Conservation (phyloP, 2,113 vertebrate genomes). For the Sus scrofa region DNA sequence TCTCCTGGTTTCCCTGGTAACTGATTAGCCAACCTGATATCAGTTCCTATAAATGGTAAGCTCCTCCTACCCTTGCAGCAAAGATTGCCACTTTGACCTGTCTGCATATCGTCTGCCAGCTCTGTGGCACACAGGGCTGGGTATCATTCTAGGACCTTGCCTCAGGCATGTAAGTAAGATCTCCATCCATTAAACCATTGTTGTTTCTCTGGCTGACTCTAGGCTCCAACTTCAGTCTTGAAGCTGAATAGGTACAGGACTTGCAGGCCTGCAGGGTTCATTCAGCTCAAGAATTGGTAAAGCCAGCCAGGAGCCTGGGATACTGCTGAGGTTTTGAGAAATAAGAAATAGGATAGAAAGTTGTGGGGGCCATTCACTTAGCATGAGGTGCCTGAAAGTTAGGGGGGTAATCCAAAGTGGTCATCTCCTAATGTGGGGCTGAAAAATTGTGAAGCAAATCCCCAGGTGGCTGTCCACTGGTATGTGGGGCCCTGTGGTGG, state of each 20-base stretch:
- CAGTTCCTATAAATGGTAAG: background rate
- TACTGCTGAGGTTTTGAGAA: background rate
- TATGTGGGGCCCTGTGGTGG: background rate
- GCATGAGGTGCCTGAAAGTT: background rate
- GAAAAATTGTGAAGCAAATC: no score
- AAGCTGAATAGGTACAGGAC: background rate
- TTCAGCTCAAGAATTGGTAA: background rate
- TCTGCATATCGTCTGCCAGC: background rate
- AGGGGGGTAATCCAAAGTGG: no score
- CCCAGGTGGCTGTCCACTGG: no score
- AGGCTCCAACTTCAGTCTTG: background rate
- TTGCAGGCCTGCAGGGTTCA: background rate
- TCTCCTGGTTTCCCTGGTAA: background rate
- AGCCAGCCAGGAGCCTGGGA: background rate
- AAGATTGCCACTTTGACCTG: no score
- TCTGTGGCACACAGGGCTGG: background rate
- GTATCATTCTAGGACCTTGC: background rate
- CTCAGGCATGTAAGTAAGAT: background rate
- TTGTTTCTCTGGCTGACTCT: background rate
- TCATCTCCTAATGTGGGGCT: no score
- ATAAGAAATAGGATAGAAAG: background rate
- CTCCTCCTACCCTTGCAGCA: rapidly evolving
- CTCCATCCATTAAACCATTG: background rate
- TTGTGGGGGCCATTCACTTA: background rate
- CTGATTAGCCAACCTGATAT: background rate